phyloP scores from a whole-genome alignment of 2,797 vertebrate species.

The Botia almorhae region DNA sequence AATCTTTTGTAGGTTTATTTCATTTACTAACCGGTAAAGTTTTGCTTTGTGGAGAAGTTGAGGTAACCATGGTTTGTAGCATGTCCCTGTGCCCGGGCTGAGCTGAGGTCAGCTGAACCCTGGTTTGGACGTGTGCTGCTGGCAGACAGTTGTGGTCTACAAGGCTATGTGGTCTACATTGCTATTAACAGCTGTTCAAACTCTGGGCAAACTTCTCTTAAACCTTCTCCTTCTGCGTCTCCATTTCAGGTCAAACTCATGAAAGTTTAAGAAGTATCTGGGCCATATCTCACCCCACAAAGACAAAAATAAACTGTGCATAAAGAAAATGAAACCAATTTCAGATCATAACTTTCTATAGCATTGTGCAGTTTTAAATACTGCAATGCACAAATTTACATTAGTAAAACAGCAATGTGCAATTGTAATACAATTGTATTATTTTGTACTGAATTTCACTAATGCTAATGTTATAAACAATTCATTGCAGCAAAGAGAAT shows the following conservation, averaged over 20 bases:
- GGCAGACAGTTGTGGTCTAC: constrained; percentile 63
- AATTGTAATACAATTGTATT: too few species aligned
- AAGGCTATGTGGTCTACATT: constrained; percentile 64
- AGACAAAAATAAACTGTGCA: too few species aligned
- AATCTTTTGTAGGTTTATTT: constrained; percentile 2
- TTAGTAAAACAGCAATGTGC: too few species aligned
- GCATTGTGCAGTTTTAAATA: too few species aligned
- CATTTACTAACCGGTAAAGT: constrained; percentile 19
- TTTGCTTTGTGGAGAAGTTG: constrained; percentile 39
- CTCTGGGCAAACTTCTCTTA: constrained; percentile 21
- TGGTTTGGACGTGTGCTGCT: constrained; percentile 48
- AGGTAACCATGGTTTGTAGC: constrained; percentile 51
- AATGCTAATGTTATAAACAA: too few species aligned
- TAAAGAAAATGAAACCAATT: too few species aligned
- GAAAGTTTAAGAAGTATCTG: neutral
- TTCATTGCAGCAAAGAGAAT: too few species aligned
- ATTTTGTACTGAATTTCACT: too few species aligned
- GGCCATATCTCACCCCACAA: too few species aligned
- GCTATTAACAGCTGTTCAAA: constrained; percentile 44
- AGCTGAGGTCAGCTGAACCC: constrained; percentile 27
- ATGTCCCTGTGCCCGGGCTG: constrained; percentile 26
- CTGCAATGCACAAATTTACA: too few species aligned
- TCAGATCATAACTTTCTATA: too few species aligned
- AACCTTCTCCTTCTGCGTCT: neutral
- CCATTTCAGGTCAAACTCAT: neutral